Evolutionary conservation across 2,113 vertebrate species (phyloP).

Genomic region (Cinclus cinclus): DNA sequence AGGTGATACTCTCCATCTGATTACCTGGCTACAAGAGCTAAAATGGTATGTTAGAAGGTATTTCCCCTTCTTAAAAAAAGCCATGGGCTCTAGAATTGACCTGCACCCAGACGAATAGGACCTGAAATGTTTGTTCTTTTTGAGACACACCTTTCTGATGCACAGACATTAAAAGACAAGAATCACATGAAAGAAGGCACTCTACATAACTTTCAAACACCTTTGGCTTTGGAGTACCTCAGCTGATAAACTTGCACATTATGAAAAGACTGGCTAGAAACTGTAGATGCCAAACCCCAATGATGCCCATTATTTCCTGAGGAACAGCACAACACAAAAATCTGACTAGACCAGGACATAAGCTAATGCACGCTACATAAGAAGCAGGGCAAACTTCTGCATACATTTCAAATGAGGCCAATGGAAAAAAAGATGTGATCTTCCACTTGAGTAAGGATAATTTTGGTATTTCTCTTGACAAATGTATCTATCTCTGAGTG

Average conservation of each 20-base stretch:
- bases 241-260: not conserved
- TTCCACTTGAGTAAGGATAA: not conserved
- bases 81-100: not conserved
- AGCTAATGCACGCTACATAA: not conserved
- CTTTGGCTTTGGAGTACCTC: not conserved
- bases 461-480: not conserved
- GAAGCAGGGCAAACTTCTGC: not conserved
- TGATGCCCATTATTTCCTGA: not conserved
- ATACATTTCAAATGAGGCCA: not conserved
- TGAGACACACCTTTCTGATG: not conserved
- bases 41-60: not conserved
- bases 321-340: not conserved
- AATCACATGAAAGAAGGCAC: not conserved
- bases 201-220: not conserved
- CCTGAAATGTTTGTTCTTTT: not conserved
- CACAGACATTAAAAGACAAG: not conserved
- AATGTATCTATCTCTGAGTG: not conserved
- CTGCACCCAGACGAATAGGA: not conserved
- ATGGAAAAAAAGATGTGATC: not conserved
- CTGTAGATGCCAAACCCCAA: not conserved
- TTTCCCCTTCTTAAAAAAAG: not conserved
- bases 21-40: not conserved
- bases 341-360: not conserved
- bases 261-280: not conserved
- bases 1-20: not conserved